phyloP scores from a whole-genome alignment of 2,888 invertebrate species.

The Drosophila neotestacea region DNA sequence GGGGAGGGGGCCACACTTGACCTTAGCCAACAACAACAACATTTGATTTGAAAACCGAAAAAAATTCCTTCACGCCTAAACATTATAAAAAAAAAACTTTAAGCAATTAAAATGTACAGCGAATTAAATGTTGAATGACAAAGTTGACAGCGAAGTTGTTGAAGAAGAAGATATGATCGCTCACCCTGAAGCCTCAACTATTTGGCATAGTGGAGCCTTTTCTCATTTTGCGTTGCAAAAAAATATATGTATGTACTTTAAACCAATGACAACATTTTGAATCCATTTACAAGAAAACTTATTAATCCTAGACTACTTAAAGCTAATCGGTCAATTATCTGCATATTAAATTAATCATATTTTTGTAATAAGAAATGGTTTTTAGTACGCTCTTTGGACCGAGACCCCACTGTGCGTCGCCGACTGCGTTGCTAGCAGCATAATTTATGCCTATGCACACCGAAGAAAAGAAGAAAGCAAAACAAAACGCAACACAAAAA shows the following conservation, averaged over 20 bases:
- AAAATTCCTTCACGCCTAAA: conserved; percentile 73
- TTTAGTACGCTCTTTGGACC: no score
- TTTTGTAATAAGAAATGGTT: no score
- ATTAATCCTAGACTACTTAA: no score
- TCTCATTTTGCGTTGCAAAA: no score
- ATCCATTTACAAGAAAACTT: no score
- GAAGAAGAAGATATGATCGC: conserved; percentile 28
- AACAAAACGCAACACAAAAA: conserved; percentile 25
- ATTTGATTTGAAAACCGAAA: conserved; percentile 13
- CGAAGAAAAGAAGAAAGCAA: conserved; percentile 6
- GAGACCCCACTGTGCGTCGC: conserved; percentile 9
- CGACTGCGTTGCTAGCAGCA: conserved; percentile 42
- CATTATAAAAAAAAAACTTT: conserved; percentile 38
- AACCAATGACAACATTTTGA: no score
- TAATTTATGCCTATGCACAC: conserved; percentile 52
- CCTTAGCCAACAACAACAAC: conserved; percentile 59
- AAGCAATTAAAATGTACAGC: conserved; percentile 72
- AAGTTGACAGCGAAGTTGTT: conserved; percentile 27
- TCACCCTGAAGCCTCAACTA: conserved; percentile 20
- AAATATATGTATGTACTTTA: no score
- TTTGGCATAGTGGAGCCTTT: conserved; percentile 25
- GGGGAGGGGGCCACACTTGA: conserved; percentile 58
- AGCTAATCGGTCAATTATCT: no score
- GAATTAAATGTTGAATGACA: conserved; percentile 76
- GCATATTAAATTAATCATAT: no score